phyloP scores from a whole-genome alignment of 35 echinoderm and acorn worm species.

The Apostichopus parvimensis region DNA sequence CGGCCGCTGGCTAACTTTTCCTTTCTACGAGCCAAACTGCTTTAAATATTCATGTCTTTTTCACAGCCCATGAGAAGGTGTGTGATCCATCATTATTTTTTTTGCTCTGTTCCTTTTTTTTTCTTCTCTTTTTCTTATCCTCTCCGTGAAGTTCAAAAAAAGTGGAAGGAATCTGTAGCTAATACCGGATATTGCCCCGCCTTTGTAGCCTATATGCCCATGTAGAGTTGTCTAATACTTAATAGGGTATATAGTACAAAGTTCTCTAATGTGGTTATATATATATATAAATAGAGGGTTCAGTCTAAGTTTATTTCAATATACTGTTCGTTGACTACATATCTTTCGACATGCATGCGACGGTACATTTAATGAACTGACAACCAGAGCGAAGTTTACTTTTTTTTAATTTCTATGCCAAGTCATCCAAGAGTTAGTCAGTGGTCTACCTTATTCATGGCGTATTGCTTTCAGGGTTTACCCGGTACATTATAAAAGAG shows the following conservation, averaged over 20 bases:
- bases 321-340: no score
- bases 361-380: no score
- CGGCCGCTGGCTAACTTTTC: slow-evolving; percentile 44
- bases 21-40: slow-evolving; percentile 40
- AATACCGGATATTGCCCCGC: neutral
- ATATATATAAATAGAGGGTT: neutral
- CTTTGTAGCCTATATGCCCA: neutral
- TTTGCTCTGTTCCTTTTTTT: neutral
- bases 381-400: neutral
- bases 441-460: neutral
- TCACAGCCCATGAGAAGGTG: slow-evolving; percentile 49
- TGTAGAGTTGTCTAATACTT: neutral
- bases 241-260: neutral
- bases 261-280: no score
- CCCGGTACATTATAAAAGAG: neutral
- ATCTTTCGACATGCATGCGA: no score
- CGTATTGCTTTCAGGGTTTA: neutral
- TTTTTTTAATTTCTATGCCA: neutral
- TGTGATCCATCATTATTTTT: slow-evolving; percentile 36
- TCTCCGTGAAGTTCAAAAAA: neutral
- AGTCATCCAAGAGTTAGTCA: neutral
- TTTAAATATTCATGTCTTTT: slow-evolving; percentile 52
- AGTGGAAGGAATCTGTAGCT: neutral
- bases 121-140: neutral
- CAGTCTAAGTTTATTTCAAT: neutral